A percentile compares a stretch with the other conserved stretches of the same genome.
phyloP scores from a whole-genome alignment of 2,888 invertebrate species.

The Ophion costatus region DNA sequence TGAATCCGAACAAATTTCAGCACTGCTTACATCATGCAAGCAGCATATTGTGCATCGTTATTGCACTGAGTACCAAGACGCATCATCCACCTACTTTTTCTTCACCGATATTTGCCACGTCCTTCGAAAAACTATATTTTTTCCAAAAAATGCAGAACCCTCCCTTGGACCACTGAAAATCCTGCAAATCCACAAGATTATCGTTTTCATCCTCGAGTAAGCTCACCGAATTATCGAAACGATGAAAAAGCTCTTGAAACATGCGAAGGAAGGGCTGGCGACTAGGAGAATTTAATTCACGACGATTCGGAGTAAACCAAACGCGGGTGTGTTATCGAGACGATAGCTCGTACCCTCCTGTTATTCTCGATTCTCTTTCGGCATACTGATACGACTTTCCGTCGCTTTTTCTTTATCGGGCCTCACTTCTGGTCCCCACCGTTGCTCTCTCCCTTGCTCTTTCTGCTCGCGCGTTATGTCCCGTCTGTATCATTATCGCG shows the following conservation, averaged over 20 bases:
- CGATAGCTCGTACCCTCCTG: not conserved
- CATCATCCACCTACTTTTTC: too few relatives aligned
- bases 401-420: conserved; percentile 18
- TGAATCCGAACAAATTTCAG: too few relatives aligned
- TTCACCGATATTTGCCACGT: too few relatives aligned
- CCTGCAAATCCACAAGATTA: not conserved
- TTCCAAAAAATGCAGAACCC: not conserved
- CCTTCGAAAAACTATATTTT: not conserved
- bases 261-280: not conserved
- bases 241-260: not conserved
- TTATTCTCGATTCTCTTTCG: conserved; percentile 38
- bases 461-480: conserved; percentile 70
- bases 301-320: not conserved
- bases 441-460: conserved; percentile 7
- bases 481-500: conserved; percentile 80
- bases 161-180: too few relatives aligned
- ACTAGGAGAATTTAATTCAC: conserved; percentile 4
- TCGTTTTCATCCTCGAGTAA: not conserved
- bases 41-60: too few relatives aligned
- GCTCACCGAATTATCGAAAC: not conserved
- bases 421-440: not conserved
- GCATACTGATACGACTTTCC: conserved; percentile 28
- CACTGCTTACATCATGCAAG: too few relatives aligned
- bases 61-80: too few relatives aligned
- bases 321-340: not conserved